Conservation (phyloP, 37 sponge, comb jelly and placozoan species). For the Halisarca cf. caerulea region DNA sequence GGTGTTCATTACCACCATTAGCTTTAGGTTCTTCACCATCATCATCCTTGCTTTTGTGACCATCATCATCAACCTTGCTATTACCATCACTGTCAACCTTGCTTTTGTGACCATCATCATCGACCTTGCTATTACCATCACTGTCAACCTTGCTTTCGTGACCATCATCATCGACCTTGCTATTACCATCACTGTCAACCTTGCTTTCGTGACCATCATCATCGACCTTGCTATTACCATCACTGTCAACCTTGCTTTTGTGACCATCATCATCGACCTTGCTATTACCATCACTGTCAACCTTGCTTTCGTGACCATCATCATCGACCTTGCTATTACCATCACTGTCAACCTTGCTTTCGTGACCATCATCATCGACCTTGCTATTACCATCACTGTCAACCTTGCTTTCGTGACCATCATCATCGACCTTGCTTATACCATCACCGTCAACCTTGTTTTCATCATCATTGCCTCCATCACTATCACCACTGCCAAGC, state of each 20-base stretch:
- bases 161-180: not conserved
- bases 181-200: not conserved
- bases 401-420: not conserved
- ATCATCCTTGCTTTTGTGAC: too few species aligned
- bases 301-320: not conserved
- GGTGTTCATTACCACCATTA: too few species aligned
- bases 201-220: not conserved
- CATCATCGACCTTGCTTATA: not conserved
- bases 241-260: not conserved
- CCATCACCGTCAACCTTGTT: not conserved
- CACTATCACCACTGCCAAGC: not conserved
- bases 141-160: not conserved
- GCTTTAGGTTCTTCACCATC: too few species aligned
- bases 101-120: too few species aligned
- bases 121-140: too few species aligned
- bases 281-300: not conserved
- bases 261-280: not conserved
- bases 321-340: not conserved
- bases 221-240: constrained; percentile 2
- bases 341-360: not conserved
- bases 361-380: not conserved
- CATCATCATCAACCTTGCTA: too few species aligned
- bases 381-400: not conserved
- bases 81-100: too few species aligned
- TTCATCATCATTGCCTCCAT: not conserved